These are phyloP conservation scores for Cremastobaeus sp. DNA, from an alignment of 2,888 invertebrate genomes.

Conservation along the genomic window DNA sequence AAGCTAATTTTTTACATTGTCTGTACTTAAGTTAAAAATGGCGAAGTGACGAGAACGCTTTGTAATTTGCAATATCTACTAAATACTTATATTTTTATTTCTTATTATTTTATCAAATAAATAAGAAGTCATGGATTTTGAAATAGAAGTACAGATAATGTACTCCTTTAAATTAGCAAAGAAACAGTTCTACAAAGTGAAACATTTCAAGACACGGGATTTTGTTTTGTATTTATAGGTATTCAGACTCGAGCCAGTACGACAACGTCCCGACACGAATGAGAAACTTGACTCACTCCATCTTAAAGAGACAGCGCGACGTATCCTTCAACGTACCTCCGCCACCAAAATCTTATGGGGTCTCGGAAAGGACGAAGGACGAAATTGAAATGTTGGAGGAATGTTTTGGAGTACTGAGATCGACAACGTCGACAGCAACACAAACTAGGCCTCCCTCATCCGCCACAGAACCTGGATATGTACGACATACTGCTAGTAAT, in stretches of 20 bases:
- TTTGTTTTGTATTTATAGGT: slow-evolving; percentile 64
- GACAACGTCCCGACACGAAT: slow-evolving; percentile 76
- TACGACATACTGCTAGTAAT: slow-evolving; percentile 85
- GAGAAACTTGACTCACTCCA: slow-evolving; percentile 67
- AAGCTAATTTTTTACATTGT: too few species aligned
- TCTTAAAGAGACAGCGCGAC: slow-evolving; percentile 72
- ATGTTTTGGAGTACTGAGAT: slow-evolving; percentile 70
- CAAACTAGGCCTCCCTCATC: slow-evolving; percentile 79
- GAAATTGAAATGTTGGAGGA: slow-evolving; percentile 76
- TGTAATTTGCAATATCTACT: neutral
- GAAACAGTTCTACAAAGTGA: too few species aligned
- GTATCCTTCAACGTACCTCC: slow-evolving; percentile 71
- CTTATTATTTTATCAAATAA: too few species aligned
- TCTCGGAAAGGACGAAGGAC: slow-evolving; percentile 65
- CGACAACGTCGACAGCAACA: slow-evolving; percentile 70
- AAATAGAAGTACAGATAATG: too few species aligned
- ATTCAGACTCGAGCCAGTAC: slow-evolving; percentile 76
- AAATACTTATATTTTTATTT: too few species aligned
- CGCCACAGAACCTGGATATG: slow-evolving; percentile 86
- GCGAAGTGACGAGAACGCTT: too few species aligned
- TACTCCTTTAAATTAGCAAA: too few species aligned
- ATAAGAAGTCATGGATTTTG: too few species aligned
- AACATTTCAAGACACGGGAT: too few species aligned
- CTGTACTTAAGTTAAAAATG: too few species aligned
- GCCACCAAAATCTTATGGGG: slow-evolving; percentile 67